These are phyloP conservation scores for Lophotriccus pileatus DNA, from an alignment of 2,797 vertebrate genomes.

Conservation along the genomic window DNA sequence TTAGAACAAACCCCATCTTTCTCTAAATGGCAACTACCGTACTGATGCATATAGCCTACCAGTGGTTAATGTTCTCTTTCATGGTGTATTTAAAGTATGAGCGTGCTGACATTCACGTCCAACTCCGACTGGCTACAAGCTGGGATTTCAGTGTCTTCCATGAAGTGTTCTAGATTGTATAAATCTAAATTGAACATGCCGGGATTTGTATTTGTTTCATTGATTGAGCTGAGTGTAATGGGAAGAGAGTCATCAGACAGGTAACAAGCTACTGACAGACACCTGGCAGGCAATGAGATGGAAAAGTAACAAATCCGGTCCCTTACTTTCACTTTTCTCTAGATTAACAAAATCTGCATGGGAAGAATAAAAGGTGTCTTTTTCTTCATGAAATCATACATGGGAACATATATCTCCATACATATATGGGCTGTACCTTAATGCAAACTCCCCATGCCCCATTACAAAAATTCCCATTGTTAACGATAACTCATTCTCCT, in stretches of 20 bases:
- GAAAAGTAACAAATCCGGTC: neutral
- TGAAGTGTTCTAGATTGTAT: neutral
- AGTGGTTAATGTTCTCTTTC: neutral
- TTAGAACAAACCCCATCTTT: neutral
- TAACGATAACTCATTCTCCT: neutral
- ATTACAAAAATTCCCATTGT: neutral
- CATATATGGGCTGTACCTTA: neutral
- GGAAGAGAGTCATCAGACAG: neutral
- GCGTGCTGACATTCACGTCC: neutral
- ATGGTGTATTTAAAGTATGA: neutral
- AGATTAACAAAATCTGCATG: neutral
- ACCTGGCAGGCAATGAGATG: neutral
- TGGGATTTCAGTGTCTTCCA: neutral
- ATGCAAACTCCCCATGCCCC: neutral
- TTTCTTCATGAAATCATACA: neutral
- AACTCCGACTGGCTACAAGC: neutral
- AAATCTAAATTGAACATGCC: neutral
- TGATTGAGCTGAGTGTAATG: neutral
- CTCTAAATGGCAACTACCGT: neutral
- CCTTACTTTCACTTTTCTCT: neutral
- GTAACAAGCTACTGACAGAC: neutral
- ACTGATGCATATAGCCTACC: neutral
- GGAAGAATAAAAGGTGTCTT: neutral
- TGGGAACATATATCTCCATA: neutral
- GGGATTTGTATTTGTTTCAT: neutral